A percentile compares a stretch with the other conserved stretches of the same genome.
Conservation (phyloP, 92 coral and sea anemone genomes). For the Nematostella vectensis region DNA sequence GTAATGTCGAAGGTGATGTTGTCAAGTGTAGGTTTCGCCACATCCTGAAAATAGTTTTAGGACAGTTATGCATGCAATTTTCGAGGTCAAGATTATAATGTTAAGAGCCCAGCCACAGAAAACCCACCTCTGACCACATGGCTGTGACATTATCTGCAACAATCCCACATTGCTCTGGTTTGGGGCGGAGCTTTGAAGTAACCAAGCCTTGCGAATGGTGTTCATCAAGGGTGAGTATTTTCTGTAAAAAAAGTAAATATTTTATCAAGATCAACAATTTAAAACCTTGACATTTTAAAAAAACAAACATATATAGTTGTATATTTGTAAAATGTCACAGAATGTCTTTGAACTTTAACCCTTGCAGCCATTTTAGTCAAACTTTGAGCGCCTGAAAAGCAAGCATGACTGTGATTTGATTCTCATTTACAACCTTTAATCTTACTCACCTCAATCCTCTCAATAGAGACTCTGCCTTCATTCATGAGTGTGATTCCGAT, state of each 20-base stretch:
- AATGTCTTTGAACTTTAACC: no score
- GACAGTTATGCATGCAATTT: no score
- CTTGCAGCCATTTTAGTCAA: no score
- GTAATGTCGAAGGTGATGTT: conserved; percentile 45
- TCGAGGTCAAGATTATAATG: no score
- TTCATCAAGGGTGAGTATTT: conserved; percentile 33
- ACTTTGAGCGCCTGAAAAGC: no score
- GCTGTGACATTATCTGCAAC: conserved; percentile 30
- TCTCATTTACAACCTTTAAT: no score
- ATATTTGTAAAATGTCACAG: no score
- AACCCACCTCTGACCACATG: conserved; percentile 34
- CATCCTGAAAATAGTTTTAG: conserved; percentile 28
- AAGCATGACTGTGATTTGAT: no score
- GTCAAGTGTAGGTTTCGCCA: conserved; percentile 26
- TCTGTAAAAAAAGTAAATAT: conserved; percentile 12
- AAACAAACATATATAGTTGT: no score
- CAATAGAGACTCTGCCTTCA: conserved; percentile 72
- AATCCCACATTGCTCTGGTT: conserved; percentile 40
- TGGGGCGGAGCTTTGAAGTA: conserved; percentile 48
- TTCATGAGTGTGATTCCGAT: conserved; percentile 70
- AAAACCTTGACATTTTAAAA: no score
- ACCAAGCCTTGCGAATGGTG: conserved; percentile 39
- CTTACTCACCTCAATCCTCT: conserved; percentile 74
- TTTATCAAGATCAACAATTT: no score
- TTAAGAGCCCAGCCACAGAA: no score